Base-by-base conservation (phyloP, 1,140 invertebrate species). In the Akabosia matsudoensis region DNA sequence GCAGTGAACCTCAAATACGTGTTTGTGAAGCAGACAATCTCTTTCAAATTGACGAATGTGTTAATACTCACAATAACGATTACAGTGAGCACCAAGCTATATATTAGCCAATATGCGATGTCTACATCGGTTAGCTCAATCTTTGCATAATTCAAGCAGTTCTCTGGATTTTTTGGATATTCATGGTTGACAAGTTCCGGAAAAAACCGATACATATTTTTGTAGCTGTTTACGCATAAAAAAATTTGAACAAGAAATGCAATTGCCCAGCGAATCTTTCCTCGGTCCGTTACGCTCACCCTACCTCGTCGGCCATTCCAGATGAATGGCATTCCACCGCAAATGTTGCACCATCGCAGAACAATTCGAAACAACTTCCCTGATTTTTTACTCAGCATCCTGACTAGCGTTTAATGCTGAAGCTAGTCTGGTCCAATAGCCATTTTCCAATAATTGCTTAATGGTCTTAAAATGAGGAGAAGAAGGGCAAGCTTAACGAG, bases 321-420 rank as follows among this genome's bases (percentile, higher is more conserved):
- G 14, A 33, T 34, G 67, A 70, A 30, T 7, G 67, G 67, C 67
- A 70, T 70, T 22, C 67, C 67, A 70, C 67, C 67, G 16, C 28
- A 34, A 34, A 70, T 2, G 22, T 34, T 70, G 67, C 28, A 33
- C 67, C 67, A 70, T 70, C 24, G 3, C 16, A 34, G 7, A 3
- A 70, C 28, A 24, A 70, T 14, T 7, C 4, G 1, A 22, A 70
- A 34, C 1, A 70, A 30, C 18, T 34, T 30, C 3, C 28, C 28
- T 3, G 10, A 70, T 34, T 30, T 30, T 70, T 70, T 70, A 22
- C 67, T 70, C 10, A 70, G 22, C 67, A 70, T 70, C 26, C 31
- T 64, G 37, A 10, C n/a, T n/a, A n/a, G 37, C 37, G 7, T 56
- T 56, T 56, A 56, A 56, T 45, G 37, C 7, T 10, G 37, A 7